phyloP scores from a whole-genome alignment of 2,888 invertebrate species.

The Cabera pusaria region DNA sequence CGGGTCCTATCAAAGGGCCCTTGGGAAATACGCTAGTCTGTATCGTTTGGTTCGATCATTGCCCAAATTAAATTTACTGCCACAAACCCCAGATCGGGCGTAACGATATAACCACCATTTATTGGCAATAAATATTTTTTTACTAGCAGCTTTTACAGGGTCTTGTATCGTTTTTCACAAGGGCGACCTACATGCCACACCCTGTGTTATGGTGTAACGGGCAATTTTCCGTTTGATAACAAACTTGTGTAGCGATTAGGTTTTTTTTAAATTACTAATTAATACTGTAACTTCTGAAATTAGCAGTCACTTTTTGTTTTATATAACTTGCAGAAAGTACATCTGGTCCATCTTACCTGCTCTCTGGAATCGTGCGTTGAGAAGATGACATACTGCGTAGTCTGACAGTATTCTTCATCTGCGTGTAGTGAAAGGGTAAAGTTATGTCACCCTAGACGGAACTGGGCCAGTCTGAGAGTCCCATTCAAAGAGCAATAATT shows the following conservation, averaged over 20 bases:
- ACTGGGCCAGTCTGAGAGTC: too few relatives aligned
- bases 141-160: constrained; percentile 56
- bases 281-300: too few relatives aligned
- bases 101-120: constrained; percentile 64
- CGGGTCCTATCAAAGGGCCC: constrained; percentile 39
- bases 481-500: too few relatives aligned
- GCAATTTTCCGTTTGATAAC: constrained; percentile 41
- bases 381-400: too few relatives aligned
- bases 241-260: constrained; percentile 16
- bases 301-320: too few relatives aligned
- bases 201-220: constrained; percentile 47
- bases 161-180: constrained; percentile 47
- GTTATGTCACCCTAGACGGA: too few relatives aligned
- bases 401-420: too few relatives aligned
- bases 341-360: too few relatives aligned
- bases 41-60: constrained; percentile 47
- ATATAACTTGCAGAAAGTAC: too few relatives aligned
- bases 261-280: too few relatives aligned
- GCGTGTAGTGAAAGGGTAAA: too few relatives aligned
- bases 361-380: too few relatives aligned
- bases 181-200: constrained; percentile 38
- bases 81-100: constrained; percentile 55
- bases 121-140: constrained; percentile 73
- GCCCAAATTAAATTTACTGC: constrained; percentile 71
- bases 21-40: constrained; percentile 46